A percentile compares a stretch with the other conserved stretches of the same genome.
Evolutionary conservation across 1,140 invertebrate species (phyloP).

Genomic region (Halesus radiatus): DNA sequence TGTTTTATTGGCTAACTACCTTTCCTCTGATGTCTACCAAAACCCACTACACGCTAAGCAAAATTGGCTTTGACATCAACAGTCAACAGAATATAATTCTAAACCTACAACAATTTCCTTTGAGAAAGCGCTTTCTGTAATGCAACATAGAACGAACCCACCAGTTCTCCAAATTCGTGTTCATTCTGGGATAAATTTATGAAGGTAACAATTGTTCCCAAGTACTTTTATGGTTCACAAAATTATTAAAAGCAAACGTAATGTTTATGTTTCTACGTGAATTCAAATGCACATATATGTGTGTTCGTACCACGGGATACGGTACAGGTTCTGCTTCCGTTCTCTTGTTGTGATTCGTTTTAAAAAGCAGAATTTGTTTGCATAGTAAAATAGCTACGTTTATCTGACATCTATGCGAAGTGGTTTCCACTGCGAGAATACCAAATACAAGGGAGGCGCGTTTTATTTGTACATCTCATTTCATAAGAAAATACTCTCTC

Average conservation of each 20-base stretch:
- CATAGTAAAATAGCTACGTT: conserved; percentile 31
- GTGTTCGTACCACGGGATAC: not conserved
- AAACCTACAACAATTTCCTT: no score
- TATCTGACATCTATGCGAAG: conserved; percentile 38
- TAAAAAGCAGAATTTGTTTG: conserved; percentile 40
- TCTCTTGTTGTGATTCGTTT: conserved; percentile 42
- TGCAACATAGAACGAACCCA: no score
- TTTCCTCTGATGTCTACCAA: no score
- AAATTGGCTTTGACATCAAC: no score
- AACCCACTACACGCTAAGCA: no score
- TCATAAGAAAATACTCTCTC: not conserved
- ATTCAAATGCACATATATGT: not conserved
- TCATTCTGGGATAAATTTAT: not conserved
- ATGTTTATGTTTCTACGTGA: conserved; percentile 1
- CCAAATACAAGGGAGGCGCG: conserved; percentile 9
- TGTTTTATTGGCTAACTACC: no score
- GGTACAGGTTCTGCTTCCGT: conserved; percentile 9
- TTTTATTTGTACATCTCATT: conserved; percentile 22
- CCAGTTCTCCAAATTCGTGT: not conserved
- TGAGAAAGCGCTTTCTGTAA: no score
- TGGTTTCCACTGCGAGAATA: conserved; percentile 27
- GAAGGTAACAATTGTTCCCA: not conserved
- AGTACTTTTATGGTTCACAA: not conserved
- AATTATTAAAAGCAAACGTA: no score
- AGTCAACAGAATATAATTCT: no score